These are phyloP conservation scores for Nothura maculosa DNA, from an alignment of 2,797 vertebrate genomes.

Conservation along the genomic window DNA sequence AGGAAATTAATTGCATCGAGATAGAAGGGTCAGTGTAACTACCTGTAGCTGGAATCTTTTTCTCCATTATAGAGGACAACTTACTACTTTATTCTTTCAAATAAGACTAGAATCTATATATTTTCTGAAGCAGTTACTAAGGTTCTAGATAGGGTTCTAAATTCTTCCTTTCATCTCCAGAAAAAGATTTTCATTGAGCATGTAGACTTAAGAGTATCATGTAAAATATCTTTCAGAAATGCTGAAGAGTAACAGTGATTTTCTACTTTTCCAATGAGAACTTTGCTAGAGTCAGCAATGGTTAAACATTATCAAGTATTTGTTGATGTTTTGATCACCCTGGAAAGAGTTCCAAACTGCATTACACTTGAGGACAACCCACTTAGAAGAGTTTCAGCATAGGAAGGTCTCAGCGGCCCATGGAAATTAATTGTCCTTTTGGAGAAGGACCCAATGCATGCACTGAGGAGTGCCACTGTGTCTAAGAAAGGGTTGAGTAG, in stretches of 20 bases:
- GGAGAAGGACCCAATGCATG: not conserved
- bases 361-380: not conserved
- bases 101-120: not conserved
- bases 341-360: not conserved
- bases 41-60: not conserved
- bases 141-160: not conserved
- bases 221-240: not conserved
- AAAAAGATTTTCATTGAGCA: not conserved
- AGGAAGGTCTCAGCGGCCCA: not conserved
- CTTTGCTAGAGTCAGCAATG: not conserved
- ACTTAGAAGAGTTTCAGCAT: not conserved
- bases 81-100: not conserved
- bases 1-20: not conserved
- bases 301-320: not conserved
- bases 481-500: not conserved
- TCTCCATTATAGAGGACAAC: not conserved
- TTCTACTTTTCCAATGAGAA: not conserved
- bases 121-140: not conserved
- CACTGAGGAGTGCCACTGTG: not conserved
- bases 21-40: not conserved
- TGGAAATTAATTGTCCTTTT: not conserved
- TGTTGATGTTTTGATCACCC: not conserved
- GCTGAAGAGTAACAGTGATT: not conserved
- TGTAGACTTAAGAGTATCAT: not conserved
- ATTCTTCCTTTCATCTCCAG: not conserved